Evolutionary conservation across 2,113 vertebrate species (phyloP).

Genomic region (Paraplagusia blochii): DNA sequence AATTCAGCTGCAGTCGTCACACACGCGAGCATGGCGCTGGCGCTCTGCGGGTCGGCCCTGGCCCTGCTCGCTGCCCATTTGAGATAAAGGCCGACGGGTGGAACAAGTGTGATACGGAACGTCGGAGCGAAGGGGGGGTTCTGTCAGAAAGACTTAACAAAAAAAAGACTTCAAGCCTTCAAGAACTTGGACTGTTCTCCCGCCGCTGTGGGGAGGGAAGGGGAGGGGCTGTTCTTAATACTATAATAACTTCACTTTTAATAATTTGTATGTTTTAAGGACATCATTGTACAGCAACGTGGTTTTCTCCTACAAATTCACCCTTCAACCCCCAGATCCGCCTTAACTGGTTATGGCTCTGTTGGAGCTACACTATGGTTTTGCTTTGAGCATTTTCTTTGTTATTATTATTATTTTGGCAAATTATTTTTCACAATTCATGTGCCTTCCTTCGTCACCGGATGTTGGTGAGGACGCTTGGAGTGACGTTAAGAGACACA

Average conservation of each 20-base stretch:
- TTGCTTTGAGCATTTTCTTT: slow-evolving; percentile 46
- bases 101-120: slow-evolving; percentile 39
- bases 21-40: slow-evolving; percentile 54
- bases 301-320: slow-evolving; percentile 50
- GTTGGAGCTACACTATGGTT: slow-evolving; percentile 37
- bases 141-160: slow-evolving; percentile 65
- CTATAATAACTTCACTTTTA: slow-evolving; percentile 77
- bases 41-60: slow-evolving; percentile 58
- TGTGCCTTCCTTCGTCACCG: slow-evolving; percentile 24
- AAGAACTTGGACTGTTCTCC: slow-evolving; percentile 69
- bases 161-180: slow-evolving; percentile 74
- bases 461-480: slow-evolving; percentile 7
- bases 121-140: slow-evolving; percentile 58
- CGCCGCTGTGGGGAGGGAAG: slow-evolving; percentile 42
- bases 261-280: slow-evolving; percentile 68
- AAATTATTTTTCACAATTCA: slow-evolving; percentile 35
- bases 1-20: slow-evolving; percentile 23
- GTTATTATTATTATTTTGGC: slow-evolving; percentile 40
- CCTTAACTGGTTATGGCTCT: slow-evolving; percentile 30
- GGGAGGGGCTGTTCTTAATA: slow-evolving; percentile 73
- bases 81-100: slow-evolving; percentile 70
- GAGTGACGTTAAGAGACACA: slow-evolving; percentile 25
- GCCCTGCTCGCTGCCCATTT: slow-evolving; percentile 62
- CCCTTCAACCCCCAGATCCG: slow-evolving; percentile 19
- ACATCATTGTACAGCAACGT: slow-evolving; percentile 67